Evolutionary conservation across 2,888 invertebrate genomes (phyloP).

Genomic region (Ethmia dodecea): DNA sequence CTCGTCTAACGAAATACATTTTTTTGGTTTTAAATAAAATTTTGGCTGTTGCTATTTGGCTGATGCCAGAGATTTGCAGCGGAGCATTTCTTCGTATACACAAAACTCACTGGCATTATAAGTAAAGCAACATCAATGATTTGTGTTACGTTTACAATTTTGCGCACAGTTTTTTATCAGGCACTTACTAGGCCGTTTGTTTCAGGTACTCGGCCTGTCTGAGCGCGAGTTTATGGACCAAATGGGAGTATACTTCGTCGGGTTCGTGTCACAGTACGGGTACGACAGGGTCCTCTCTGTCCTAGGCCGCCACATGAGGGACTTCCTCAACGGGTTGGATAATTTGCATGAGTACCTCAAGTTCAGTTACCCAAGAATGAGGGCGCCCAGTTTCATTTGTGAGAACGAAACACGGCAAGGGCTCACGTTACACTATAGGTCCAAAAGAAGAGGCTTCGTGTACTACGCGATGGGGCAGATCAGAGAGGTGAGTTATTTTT

Average conservation of each 20-base stretch:
- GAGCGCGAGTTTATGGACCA: conserved; percentile 95
- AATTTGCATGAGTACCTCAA: conserved; percentile 98
- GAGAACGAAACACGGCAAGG: conserved; percentile 96
- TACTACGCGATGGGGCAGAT: conserved; percentile 99
- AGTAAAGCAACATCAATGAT: too few species aligned
- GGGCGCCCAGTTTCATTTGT: conserved; percentile 97
- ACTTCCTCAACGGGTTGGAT: conserved; percentile 96
- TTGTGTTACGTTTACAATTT: not conserved
- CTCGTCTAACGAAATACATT: too few species aligned
- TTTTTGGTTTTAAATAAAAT: too few species aligned
- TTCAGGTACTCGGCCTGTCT: conserved; percentile 89
- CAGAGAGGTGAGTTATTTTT: conserved; percentile 84
- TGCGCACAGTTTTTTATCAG: not conserved
- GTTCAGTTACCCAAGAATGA: conserved; percentile 93
- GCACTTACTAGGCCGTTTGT: conserved; percentile 13
- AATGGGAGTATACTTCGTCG: conserved; percentile 96
- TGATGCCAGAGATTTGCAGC: too few species aligned
- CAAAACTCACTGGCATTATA: not conserved
- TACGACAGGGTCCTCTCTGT: conserved; percentile 95
- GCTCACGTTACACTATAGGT: conserved; percentile 94
- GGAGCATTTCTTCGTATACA: too few species aligned
- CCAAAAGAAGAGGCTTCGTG: conserved; percentile 94
- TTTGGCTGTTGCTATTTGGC: too few species aligned
- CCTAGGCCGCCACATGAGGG: conserved; percentile 94
- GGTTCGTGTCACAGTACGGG: conserved; percentile 95